These are phyloP conservation scores for Eretmochelys imbricata DNA, from an alignment of 2,113 vertebrate species.

Conservation along the genomic window DNA sequence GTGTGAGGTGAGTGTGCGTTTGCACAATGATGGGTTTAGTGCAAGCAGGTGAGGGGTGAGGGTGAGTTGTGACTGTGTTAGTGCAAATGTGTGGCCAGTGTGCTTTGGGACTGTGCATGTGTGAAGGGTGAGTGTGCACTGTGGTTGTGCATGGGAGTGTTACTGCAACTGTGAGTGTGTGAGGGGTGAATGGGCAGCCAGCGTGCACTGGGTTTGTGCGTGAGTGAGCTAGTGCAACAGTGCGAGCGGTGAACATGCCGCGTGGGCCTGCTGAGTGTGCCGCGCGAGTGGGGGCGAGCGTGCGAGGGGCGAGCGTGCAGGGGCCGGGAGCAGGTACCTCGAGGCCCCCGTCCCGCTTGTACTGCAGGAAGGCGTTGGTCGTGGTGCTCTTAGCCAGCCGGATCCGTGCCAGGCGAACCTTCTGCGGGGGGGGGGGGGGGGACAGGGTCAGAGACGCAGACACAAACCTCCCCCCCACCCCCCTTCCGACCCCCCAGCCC, in stretches of 20 bases:
- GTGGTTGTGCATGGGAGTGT: too few relatives aligned
- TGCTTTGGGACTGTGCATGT: too few relatives aligned
- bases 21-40: too few relatives aligned
- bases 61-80: too few relatives aligned
- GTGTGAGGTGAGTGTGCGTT: too few relatives aligned
- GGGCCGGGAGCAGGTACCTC: slow-evolving; percentile 74
- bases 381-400: slow-evolving; percentile 91
- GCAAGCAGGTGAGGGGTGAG: too few relatives aligned
- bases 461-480: too few relatives aligned
- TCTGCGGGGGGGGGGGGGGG: slow-evolving; percentile 75
- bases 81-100: too few relatives aligned
- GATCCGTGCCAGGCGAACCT: slow-evolving; percentile 90
- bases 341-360: slow-evolving; percentile 86
- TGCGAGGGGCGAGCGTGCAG: not conserved
- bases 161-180: too few relatives aligned
- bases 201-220: not conserved
- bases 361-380: slow-evolving; percentile 90
- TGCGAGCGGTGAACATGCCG: not conserved
- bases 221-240: not conserved
- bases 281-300: not conserved
- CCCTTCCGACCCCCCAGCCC: not conserved
- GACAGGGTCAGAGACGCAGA: not conserved
- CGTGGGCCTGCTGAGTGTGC: not conserved
- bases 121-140: too few relatives aligned
- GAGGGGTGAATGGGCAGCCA: not conserved